Base-by-base conservation (phyloP, 2,797 vertebrate genomes). In the Hylomyscus alleni region DNA sequence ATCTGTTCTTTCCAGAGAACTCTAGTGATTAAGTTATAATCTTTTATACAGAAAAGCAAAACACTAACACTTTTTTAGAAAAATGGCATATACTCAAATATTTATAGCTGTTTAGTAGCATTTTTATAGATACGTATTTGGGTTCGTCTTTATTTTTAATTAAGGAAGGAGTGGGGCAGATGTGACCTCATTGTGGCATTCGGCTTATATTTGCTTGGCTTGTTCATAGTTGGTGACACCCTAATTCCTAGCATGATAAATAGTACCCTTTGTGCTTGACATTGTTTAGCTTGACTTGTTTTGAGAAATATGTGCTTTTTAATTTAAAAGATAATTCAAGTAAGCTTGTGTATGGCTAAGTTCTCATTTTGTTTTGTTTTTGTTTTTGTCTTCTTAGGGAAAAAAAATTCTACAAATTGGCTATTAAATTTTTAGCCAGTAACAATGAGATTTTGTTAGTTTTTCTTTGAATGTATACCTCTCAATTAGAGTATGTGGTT, bases 51-150 rank as follows among this genome's bases (percentile, higher is more conserved):
- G 81, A 88, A 91, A 96, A 94, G 85, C 98, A 99, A 56, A 94
- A 88, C 98, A 98, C 98, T 99, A 99, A 99, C 98, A 90, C 73
- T 93, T 69, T 91, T 80, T 76, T 78, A 95, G 97, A 95, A 81
- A 97, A 99, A 99, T 99, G 99, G 99, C 99, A 99, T 99, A 99
- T 99, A 99, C 99, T 99, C 99, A 99, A 99, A 99, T 99, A 99
- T 99, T 99, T 99, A 99, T 99, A 99, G 98, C 99, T 99, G 98
- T 99, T 99, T 93, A 96, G 92, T 96, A 65, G 94, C 97, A 98
- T 97, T 95, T 95, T 96, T 98, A 96, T 98, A 96, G 96, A 99
- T 98, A 97, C 98, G 99, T 98, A 93, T 90, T 94, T 97, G 95
- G 96, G 75, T 93, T 95, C 94, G 89, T 88, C 65, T 94, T 92